Percentiles rank a stretch among this genome's conserved stretches.
Conservation (phyloP, 2,113 vertebrate species). For the Rhagologus leucostigma region DNA sequence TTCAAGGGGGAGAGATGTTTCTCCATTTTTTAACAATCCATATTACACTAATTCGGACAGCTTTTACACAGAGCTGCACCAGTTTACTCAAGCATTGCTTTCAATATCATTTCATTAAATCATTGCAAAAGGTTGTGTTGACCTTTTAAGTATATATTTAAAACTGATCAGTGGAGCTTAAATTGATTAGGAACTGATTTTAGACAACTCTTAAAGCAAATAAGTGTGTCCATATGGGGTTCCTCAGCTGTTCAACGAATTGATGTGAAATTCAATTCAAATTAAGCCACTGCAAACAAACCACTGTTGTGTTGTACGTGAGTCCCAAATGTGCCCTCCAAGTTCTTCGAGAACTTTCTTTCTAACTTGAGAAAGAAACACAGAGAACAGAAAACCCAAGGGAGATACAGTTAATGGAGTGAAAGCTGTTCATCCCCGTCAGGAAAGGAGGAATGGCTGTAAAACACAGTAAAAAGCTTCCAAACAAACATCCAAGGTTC, state of each 20-base stretch:
- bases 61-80: slow-evolving; percentile 1
- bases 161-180: slow-evolving; percentile 45
- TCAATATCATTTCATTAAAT: slow-evolving; percentile 45
- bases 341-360: slow-evolving; percentile 53
- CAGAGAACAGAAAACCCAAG: background rate
- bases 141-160: slow-evolving; percentile 49
- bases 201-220: slow-evolving; percentile 30
- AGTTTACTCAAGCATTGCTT: background rate
- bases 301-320: background rate
- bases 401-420: background rate
- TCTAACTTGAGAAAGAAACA: too few relatives aligned
- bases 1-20: background rate
- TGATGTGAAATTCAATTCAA: slow-evolving; percentile 51
- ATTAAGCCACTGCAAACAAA: slow-evolving; percentile 36
- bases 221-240: background rate
- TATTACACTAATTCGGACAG: background rate
- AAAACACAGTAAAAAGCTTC: background rate
- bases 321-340: slow-evolving; percentile 10
- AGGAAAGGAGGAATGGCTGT: background rate
- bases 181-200: slow-evolving; percentile 46
- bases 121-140: slow-evolving; percentile 31
- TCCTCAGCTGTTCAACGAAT: slow-evolving; percentile 26
- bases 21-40: slow-evolving; percentile 25
- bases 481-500: background rate
- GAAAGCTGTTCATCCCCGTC: background rate